Conservation (phyloP, 2,888 invertebrate species). For the Peribatodes rhomboidaria region DNA sequence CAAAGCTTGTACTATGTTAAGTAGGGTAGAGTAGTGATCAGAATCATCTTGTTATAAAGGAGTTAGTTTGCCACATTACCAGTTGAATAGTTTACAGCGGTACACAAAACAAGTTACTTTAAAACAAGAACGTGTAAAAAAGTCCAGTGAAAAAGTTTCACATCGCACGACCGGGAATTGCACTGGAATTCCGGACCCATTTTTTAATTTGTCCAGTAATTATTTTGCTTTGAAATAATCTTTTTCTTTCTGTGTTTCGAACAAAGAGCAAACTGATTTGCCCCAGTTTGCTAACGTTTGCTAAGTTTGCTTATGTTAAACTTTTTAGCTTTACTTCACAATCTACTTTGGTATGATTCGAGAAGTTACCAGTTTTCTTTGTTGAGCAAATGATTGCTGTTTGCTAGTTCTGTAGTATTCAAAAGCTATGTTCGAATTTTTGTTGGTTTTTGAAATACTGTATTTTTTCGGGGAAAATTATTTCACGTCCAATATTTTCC, state of each 20-base stretch:
- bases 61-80: too few relatives aligned
- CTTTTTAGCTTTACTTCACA: constrained; percentile 6
- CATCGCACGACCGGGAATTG: constrained; percentile 45
- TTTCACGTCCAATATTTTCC: too few relatives aligned
- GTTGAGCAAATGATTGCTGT: neutral
- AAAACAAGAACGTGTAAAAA: constrained; percentile 24
- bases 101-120: constrained; percentile 18
- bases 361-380: neutral
- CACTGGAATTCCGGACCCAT: constrained; percentile 41
- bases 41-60: too few relatives aligned
- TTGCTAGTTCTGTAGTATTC: neutral
- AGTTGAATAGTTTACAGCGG: neutral
- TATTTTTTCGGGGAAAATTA: too few relatives aligned
- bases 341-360: neutral
- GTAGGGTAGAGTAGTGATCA: too few relatives aligned
- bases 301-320: constrained; percentile 2
- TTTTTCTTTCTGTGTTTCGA: constrained; percentile 49
- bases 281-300: constrained; percentile 24
- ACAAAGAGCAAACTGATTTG: constrained; percentile 44
- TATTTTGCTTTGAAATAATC: constrained; percentile 46
- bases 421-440: neutral
- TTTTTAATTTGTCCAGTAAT: constrained; percentile 55
- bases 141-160: constrained; percentile 44
- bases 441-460: too few relatives aligned
- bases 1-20: too few relatives aligned